Percentiles rank a stretch among this genome's conserved stretches.
Conservation (phyloP, 2,113 vertebrate genomes). For the Saccopteryx bilineata region DNA sequence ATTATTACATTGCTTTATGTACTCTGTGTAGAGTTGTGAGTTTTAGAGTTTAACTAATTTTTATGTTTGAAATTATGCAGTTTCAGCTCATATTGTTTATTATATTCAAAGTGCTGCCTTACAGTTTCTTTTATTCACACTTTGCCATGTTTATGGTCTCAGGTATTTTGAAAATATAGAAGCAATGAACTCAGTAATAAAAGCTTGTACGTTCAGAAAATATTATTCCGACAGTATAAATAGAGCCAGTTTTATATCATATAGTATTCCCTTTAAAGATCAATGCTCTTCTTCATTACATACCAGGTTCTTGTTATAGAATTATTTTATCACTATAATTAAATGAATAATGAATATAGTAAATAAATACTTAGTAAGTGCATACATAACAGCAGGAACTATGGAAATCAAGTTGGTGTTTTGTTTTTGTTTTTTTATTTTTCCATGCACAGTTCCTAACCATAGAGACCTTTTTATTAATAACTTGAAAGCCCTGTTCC, state of each 20-base stretch:
- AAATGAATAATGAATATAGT: conserved; percentile 61
- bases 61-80: background rate
- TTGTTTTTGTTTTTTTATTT: background rate
- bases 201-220: conserved; percentile 57
- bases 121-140: background rate
- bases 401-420: background rate
- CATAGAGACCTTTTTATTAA: background rate
- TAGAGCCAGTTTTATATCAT: conserved; percentile 53
- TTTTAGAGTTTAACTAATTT: conserved; percentile 36
- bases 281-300: conserved; percentile 61
- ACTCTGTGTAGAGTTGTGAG: background rate
- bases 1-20: background rate
- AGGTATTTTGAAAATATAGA: conserved; percentile 2
- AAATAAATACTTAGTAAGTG: conserved; percentile 76
- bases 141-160: background rate
- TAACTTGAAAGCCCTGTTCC: conserved; percentile 21
- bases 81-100: conserved; percentile 2
- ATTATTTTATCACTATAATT: conserved; percentile 74
- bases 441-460: background rate
- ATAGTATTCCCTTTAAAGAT: conserved; percentile 70
- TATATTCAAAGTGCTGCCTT: background rate
- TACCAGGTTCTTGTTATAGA: conserved; percentile 51
- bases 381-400: background rate
- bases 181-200: background rate
- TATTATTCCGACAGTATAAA: conserved; percentile 49